phyloP scores from a whole-genome alignment of 2,113 vertebrate species.

The Hippolais icterina region DNA sequence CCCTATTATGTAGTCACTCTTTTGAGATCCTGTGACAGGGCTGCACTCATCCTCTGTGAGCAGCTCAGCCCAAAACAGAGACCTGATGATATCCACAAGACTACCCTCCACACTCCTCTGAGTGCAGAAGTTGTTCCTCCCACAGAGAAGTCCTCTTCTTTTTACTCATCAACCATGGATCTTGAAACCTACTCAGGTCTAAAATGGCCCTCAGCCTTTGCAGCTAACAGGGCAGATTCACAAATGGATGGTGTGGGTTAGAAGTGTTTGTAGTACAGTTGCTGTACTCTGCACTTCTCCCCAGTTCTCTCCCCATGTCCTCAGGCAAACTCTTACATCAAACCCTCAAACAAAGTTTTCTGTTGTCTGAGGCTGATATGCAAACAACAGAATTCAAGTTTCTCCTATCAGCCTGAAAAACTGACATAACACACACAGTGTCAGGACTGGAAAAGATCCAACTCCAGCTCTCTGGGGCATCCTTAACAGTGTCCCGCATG shows the following conservation, averaged over 20 bases:
- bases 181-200: neutral
- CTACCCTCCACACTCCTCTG: neutral
- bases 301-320: fast-evolving
- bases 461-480: neutral
- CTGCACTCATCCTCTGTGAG: neutral
- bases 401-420: neutral
- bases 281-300: neutral
- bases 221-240: neutral
- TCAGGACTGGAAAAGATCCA: neutral
- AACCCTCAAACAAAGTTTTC: neutral
- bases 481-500: neutral
- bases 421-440: neutral
- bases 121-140: neutral
- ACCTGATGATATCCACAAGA: neutral
- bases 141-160: neutral
- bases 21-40: neutral
- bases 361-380: neutral
- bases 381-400: neutral
- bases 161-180: neutral
- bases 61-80: neutral
- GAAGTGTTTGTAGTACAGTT: neutral
- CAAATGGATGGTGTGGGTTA: neutral
- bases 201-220: neutral
- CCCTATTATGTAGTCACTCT: neutral
- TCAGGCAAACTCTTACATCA: neutral